These are phyloP conservation scores for Mythimna ferrago DNA, from an alignment of 2,888 invertebrate genomes.

Conservation along the genomic window DNA sequence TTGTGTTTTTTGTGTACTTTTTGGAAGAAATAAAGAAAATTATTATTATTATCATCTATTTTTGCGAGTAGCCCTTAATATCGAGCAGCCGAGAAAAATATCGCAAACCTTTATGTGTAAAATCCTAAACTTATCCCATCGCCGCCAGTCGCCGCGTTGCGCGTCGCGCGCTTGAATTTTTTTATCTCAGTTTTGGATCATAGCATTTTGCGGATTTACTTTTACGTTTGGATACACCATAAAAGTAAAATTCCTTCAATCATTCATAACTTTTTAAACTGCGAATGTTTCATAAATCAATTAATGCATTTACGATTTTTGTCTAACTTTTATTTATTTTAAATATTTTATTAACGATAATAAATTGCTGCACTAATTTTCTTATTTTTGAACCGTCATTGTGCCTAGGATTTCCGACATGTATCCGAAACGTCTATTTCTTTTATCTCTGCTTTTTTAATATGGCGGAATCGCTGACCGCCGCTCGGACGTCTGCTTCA, in stretches of 20 bases:
- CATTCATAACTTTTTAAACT: not conserved
- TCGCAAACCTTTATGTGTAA: too few species aligned
- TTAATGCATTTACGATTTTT: too few species aligned
- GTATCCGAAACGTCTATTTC: conserved; percentile 75
- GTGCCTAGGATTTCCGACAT: not conserved
- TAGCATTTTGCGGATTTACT: not conserved
- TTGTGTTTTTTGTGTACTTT: too few species aligned
- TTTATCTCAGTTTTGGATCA: too few species aligned
- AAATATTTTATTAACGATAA: not conserved
- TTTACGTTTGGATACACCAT: not conserved
- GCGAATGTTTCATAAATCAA: not conserved
- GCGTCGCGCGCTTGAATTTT: too few species aligned
- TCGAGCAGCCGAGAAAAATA: too few species aligned
- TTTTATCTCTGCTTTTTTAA: conserved; percentile 87
- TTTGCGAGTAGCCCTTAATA: too few species aligned
- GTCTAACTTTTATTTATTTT: not conserved
- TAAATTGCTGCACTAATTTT: not conserved
- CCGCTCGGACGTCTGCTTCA: conserved; percentile 85
- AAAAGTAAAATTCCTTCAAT: not conserved
- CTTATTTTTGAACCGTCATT: conserved; percentile 19
- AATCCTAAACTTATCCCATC: too few species aligned
- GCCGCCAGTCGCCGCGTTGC: too few species aligned
- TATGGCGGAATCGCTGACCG: conserved; percentile 90
- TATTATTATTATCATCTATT: too few species aligned
- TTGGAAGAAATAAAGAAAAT: too few species aligned